These are phyloP conservation scores for Sthenelais limicola DNA, from an alignment of 2,888 invertebrate species.

Conservation along the genomic window DNA sequence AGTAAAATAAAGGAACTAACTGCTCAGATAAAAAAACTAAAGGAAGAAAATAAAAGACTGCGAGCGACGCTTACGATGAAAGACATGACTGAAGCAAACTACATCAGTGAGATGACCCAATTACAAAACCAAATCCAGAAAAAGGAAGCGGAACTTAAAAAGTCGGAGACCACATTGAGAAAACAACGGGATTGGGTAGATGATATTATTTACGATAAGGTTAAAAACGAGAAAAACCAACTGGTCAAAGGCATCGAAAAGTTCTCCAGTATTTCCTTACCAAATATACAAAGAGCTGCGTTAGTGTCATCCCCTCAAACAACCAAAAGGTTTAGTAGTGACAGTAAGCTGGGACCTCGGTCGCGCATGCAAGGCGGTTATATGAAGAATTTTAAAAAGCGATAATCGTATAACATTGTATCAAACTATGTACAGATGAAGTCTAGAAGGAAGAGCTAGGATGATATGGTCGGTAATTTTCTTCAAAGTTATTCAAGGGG, in stretches of 20 bases:
- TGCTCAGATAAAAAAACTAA: conserved; percentile 1
- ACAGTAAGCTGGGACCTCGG: conserved; percentile 6
- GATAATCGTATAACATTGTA: too few species aligned
- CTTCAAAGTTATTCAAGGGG: too few species aligned
- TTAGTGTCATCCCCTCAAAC: not conserved
- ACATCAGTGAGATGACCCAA: conserved; percentile 6
- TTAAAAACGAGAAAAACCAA: too few species aligned
- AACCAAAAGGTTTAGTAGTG: not conserved
- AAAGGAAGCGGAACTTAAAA: not conserved
- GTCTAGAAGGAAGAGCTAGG: too few species aligned
- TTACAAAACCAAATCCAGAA: not conserved
- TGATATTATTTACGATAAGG: conserved; percentile 20
- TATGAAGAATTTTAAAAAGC: too few species aligned
- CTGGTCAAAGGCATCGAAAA: not conserved
- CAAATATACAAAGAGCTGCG: not conserved
- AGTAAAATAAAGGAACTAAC: not conserved
- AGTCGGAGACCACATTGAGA: not conserved
- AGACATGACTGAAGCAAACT: conserved; percentile 23
- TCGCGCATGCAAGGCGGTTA: conserved; percentile 21
- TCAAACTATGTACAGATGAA: too few species aligned
- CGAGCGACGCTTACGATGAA: conserved; percentile 19
- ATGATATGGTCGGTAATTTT: too few species aligned
- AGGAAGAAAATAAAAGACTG: conserved; percentile 7
- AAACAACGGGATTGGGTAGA: conserved; percentile 19
- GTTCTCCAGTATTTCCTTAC: conserved; percentile 2